Evolutionary conservation across 2,797 vertebrate species (phyloP), one percentile per base, ranked within the genome.

Genomic region (Margarornis squamiger): DNA sequence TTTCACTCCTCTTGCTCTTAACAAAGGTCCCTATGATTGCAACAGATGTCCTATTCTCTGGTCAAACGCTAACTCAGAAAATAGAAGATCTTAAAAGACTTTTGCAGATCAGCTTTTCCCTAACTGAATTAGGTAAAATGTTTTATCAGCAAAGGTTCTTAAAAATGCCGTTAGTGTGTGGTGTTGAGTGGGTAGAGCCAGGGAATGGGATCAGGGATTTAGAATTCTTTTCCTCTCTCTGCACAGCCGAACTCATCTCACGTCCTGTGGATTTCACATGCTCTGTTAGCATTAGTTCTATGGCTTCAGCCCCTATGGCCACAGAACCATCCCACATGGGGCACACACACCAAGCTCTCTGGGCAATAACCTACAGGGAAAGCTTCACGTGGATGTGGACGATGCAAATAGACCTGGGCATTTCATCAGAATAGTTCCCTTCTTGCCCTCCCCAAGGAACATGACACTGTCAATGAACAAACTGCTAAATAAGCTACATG

Each of bases 1-100:
- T 85, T 94, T 95, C 55, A 58, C 24, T 94, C 84, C 52, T 92
- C 90, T 71, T 61, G 34, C 61, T 78, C 39, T 78, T 66, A 79
- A 67, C 62, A 92, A 90, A 96, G 55, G 66, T 87, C 72, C 71
- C 91, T 48, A 20, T 41, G 34, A 45, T 41, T 76, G 61, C 43
- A 78, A 41, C n/a, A 55, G 45, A 70, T 66, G 89, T 92, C 54
- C 52, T 63, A 15, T 67, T 81, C 43, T 34, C 16, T 66, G 36
- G 67, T 23, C 77, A 70, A 78, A 77, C 39, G 45, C 41, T 78
- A 63, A 55, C 27, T 54, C 36, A 10, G 38, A 18, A 70, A 86
- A 32, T 32, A 51, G 36, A 34, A 92, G 21, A 34, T 26, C 58
- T 39, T 14, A 21, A 34, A 62, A 54, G 14, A 34, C 32, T 21